phyloP scores from a whole-genome alignment of 2,888 invertebrate genomes.

The Lepidochitona cinerea region DNA sequence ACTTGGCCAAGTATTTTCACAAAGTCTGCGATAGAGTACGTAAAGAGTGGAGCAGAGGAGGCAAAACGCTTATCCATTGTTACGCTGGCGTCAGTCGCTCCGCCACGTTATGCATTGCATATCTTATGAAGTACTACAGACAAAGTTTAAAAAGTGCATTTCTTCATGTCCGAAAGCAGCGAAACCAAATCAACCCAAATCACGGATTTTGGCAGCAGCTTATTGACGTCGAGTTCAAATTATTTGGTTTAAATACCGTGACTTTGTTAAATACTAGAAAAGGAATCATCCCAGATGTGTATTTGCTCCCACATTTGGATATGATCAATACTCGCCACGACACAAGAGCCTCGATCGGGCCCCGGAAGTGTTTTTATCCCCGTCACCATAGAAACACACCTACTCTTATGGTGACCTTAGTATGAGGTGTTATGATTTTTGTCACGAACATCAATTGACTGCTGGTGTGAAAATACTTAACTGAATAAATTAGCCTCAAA shows the following conservation, averaged over 20 bases:
- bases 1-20: slow-evolving; percentile 83
- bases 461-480: too few species aligned
- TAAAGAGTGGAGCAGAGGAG: slow-evolving; percentile 78
- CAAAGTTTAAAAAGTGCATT: slow-evolving; percentile 86
- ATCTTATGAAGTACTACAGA: slow-evolving; percentile 86
- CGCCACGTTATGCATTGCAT: slow-evolving; percentile 88
- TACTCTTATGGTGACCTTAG: too few species aligned
- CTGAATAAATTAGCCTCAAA: too few species aligned
- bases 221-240: slow-evolving; percentile 83
- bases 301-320: too few species aligned
- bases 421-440: too few species aligned
- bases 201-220: slow-evolving; percentile 92
- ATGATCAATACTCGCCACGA: too few species aligned
- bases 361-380: too few species aligned
- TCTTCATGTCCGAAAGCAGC: slow-evolving; percentile 79
- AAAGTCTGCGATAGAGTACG: slow-evolving; percentile 81
- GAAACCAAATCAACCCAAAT: slow-evolving; percentile 89
- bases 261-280: slow-evolving; percentile 79
- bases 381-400: too few species aligned
- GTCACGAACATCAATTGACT: too few species aligned
- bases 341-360: too few species aligned
- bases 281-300: slow-evolving; percentile 66
- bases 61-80: slow-evolving; percentile 87
- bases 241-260: slow-evolving; percentile 78
- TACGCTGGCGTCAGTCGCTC: slow-evolving; percentile 92